These are phyloP conservation scores for Siderastrea siderea DNA, from an alignment of 92 coral and sea anemone genomes.

Conservation along the genomic window DNA sequence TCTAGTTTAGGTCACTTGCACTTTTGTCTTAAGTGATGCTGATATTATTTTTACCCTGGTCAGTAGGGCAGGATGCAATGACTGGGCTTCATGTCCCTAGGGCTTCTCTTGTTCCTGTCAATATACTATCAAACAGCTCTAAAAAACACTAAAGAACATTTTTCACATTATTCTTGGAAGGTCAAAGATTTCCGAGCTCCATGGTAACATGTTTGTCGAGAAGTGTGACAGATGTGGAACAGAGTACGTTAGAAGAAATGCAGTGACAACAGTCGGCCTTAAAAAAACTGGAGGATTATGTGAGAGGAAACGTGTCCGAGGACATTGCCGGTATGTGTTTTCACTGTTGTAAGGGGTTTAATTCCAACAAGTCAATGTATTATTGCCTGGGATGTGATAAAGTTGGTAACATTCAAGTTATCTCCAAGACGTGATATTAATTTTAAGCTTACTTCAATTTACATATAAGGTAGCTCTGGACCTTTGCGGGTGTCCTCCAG, in stretches of 20 bases:
- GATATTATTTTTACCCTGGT: too few species aligned
- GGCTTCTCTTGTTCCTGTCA: too few species aligned
- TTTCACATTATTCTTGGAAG: constrained; percentile 48
- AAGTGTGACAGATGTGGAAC: constrained; percentile 95
- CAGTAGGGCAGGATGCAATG: too few species aligned
- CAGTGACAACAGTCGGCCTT: constrained; percentile 86
- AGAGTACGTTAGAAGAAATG: constrained; percentile 81
- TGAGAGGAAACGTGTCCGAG: constrained; percentile 75
- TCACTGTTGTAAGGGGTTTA: background rate
- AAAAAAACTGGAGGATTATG: constrained; percentile 85
- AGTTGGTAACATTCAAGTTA: too few species aligned
- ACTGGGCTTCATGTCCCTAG: too few species aligned
- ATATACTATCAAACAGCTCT: too few species aligned
- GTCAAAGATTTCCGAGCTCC: constrained; percentile 92
- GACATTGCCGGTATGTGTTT: constrained; percentile 84
- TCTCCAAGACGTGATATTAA: background rate
- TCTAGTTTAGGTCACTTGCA: too few species aligned
- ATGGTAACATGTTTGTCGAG: constrained; percentile 98
- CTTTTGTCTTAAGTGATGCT: too few species aligned
- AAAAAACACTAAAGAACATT: background rate
- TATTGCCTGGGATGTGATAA: background rate
- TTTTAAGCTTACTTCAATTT: too few species aligned
- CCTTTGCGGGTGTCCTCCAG: too few species aligned
- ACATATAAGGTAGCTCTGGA: too few species aligned
- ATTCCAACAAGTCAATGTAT: background rate